Conservation (phyloP, 2,113 vertebrate genomes). For the Brevimyrus niger region DNA sequence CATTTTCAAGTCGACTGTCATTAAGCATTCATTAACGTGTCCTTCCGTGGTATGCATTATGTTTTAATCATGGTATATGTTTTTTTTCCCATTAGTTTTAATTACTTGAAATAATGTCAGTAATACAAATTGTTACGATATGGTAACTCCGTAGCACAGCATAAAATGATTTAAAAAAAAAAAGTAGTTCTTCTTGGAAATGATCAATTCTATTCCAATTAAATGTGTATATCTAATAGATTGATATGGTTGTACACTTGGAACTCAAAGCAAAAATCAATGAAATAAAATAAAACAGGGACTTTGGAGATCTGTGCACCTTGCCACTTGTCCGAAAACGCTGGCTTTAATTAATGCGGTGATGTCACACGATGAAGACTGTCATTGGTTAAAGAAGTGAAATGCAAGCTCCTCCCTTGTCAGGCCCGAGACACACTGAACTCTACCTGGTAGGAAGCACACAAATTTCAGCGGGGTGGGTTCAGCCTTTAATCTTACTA, state of each 20-base stretch:
- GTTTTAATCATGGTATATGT: background rate
- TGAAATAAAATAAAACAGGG: too few species aligned
- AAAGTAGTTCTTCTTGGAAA: background rate
- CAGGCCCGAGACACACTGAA: background rate
- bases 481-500: background rate
- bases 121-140: background rate
- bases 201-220: background rate
- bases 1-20: background rate
- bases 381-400: background rate
- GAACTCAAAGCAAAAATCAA: background rate
- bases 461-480: background rate
- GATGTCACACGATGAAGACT: background rate
- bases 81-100: background rate
- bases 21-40: background rate
- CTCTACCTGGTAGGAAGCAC: background rate
- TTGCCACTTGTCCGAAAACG: background rate
- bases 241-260: background rate
- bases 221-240: background rate
- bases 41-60: background rate
- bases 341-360: background rate
- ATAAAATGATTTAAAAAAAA: background rate
- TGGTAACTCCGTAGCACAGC: background rate
- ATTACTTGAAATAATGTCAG: background rate
- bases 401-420: background rate
- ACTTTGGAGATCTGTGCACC: too few species aligned